phyloP scores from a whole-genome alignment of 2,888 invertebrate species.

The Prosopocoilus inquinatus region DNA sequence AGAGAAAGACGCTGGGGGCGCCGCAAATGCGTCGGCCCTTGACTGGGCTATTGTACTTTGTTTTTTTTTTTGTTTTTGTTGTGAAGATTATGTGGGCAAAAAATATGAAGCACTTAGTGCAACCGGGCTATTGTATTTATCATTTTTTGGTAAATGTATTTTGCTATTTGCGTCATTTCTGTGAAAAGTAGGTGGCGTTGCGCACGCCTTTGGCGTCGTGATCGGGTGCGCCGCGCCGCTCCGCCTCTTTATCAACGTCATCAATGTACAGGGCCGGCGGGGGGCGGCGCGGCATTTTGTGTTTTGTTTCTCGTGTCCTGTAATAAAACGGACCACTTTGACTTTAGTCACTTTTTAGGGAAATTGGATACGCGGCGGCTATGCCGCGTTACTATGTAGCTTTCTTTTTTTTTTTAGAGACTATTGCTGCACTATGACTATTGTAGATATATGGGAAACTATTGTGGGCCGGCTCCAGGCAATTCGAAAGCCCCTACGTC shows the following conservation, averaged over 20 bases:
- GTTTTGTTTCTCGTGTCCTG: neutral
- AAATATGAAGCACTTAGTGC: slow-evolving; percentile 52
- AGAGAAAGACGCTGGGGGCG: slow-evolving; percentile 1
- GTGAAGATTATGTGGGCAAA: slow-evolving; percentile 44
- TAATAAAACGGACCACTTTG: neutral
- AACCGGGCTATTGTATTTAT: slow-evolving; percentile 52
- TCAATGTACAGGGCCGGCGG: neutral
- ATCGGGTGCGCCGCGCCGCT: slow-evolving; percentile 7
- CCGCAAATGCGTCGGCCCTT: slow-evolving; percentile 28
- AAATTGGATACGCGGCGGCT: slow-evolving; percentile 35
- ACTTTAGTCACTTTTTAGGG: slow-evolving; percentile 48
- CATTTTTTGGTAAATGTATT: slow-evolving; percentile 34
- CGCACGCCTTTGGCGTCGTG: slow-evolving; percentile 7
- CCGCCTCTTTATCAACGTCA: neutral
- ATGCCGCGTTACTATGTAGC: slow-evolving; percentile 25
- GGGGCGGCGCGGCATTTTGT: neutral
- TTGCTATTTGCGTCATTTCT: slow-evolving; percentile 30
- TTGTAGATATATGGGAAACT: slow-evolving; percentile 41
- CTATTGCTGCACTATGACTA: slow-evolving; percentile 40
- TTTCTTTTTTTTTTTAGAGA: slow-evolving; percentile 26
- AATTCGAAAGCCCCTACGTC: no score
- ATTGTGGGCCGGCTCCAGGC: neutral
- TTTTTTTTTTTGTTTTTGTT: slow-evolving; percentile 35
- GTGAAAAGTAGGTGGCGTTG: neutral
- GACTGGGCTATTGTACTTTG: slow-evolving; percentile 49